Conservation (phyloP, 2,797 vertebrate genomes). For the Poecilia wingei region DNA sequence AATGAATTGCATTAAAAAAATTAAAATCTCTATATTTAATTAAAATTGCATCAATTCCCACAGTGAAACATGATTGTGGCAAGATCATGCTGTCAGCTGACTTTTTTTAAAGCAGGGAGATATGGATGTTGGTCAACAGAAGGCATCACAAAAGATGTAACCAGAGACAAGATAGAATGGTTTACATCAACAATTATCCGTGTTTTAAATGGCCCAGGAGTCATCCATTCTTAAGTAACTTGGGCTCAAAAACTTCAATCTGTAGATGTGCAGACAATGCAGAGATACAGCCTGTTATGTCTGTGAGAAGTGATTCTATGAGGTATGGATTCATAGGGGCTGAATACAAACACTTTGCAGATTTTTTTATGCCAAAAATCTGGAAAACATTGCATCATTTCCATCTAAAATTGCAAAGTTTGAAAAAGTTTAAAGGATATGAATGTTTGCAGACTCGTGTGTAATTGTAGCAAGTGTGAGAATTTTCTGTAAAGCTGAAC, state of each 20-base stretch:
- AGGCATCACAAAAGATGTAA: background rate
- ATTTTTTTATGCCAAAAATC: background rate
- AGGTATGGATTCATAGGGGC: background rate
- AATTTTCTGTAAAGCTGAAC: constrained; percentile 70
- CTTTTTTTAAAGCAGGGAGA: background rate
- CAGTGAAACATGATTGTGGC: background rate
- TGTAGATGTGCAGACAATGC: background rate
- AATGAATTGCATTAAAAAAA: background rate
- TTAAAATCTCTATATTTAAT: background rate
- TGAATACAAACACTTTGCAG: background rate
- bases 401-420: background rate
- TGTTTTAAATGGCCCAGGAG: background rate
- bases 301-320: background rate
- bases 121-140: background rate
- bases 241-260: background rate
- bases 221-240: background rate
- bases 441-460: background rate
- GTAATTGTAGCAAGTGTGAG: background rate
- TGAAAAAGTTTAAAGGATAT: background rate
- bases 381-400: background rate
- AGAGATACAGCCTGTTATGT: background rate
- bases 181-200: background rate
- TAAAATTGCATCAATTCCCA: no score
- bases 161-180: no score
- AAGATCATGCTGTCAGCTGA: background rate